Evolutionary conservation across 2,888 invertebrate genomes (phyloP), one percentile per base, ranked within the genome.

Genomic region (Diaphora mendica): DNA sequence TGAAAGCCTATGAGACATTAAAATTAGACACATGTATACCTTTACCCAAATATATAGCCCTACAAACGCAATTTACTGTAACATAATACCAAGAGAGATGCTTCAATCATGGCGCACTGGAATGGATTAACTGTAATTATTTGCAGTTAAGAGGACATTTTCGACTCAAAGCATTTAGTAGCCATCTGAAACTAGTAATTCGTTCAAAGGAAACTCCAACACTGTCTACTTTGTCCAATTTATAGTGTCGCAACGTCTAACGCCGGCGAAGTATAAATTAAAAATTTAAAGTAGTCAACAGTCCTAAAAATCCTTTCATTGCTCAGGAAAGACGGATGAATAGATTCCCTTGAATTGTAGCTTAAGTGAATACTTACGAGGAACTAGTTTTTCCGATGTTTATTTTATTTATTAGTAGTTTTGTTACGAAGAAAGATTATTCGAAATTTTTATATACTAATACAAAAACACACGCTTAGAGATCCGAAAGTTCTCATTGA

Each of bases 61-160:
- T 13, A 17, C 30, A 62, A 3, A 30, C 15, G 30, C 62, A 62
- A 62, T 30, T 26, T 17, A 62, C 62, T 62, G 30, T 26, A 3
- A 62, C 62, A 30, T 17, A 62, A 62, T 30, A 30, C 62, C 26
- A 5, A 5, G 62, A 26, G 62, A 62, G 30, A 62, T 62, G 62
- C 62, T 62, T 30, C 30, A 62, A 62, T 62, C 62, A 62, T 13
- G 62, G 17, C 62, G 62, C 62, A 26, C 26, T 30, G 2, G 30
- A 62, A 62, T 30, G 7, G 62, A 62, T 62, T 62, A 62, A 62
- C 62, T 26, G 62, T 30, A 62, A 30, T 26, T 62, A 62, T 62
- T 15, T 62, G 62, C 30, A 62, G 62, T 62, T 20, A 39, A 39
- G n/a, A 65, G 65, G 20, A 65, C 39, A 65, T 39, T 65, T 39